These are phyloP conservation scores for Cyrtonyx montezumae DNA, from an alignment of 2,113 vertebrate species.

Conservation along the genomic window DNA sequence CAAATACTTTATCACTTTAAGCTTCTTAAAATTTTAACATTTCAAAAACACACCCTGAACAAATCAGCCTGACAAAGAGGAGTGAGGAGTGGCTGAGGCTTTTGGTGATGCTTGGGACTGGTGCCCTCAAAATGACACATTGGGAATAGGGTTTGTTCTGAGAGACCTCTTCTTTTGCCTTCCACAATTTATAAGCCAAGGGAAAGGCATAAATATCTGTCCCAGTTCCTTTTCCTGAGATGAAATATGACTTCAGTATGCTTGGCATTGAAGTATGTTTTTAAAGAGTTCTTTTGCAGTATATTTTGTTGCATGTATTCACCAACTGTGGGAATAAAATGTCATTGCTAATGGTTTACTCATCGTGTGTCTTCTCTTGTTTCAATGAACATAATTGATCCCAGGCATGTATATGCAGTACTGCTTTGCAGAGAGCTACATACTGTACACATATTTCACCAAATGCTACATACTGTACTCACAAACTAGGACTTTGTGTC, in stretches of 20 bases:
- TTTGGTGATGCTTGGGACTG: background rate
- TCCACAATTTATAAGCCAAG: background rate
- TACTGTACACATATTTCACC: slow-evolving; percentile 18
- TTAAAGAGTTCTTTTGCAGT: background rate
- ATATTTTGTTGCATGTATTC: background rate
- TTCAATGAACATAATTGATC: slow-evolving; percentile 49
- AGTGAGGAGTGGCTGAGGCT: background rate
- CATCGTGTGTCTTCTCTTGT: background rate
- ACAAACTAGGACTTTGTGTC: background rate
- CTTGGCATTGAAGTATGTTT: background rate
- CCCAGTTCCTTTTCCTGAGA: background rate
- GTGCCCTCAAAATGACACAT: background rate
- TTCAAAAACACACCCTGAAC: slow-evolving; percentile 14
- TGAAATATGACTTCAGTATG: background rate
- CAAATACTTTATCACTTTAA: slow-evolving; percentile 46
- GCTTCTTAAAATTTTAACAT: slow-evolving; percentile 17
- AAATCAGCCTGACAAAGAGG: background rate
- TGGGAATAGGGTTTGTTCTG: background rate
- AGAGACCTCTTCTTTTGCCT: background rate
- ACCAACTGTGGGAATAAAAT: slow-evolving; percentile 24
- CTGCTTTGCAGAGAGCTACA: background rate
- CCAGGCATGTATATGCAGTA: slow-evolving; percentile 10
- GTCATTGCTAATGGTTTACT: background rate
- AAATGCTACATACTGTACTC: slow-evolving; percentile 13
- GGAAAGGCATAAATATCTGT: background rate